A percentile compares a stretch with the other conserved stretches of the same genome.
Conservation (phyloP, 1,140 invertebrate genomes). For the Magallana gigas region DNA sequence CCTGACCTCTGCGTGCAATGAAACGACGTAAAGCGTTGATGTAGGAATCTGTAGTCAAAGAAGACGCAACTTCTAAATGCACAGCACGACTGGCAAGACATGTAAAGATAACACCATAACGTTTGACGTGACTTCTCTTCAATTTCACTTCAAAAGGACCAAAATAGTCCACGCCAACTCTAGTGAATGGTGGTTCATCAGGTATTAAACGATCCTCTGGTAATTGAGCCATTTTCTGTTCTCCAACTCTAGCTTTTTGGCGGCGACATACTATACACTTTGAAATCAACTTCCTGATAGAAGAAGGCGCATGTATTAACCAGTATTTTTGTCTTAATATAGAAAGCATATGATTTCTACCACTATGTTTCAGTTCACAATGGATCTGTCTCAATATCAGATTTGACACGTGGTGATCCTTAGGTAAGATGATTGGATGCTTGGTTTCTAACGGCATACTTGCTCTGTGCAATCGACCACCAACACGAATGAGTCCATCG, state of each 20-base stretch:
- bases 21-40: constrained; percentile 55
- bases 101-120: constrained; percentile 65
- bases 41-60: constrained; percentile 42
- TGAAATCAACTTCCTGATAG: constrained; percentile 46
- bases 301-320: constrained; percentile 44
- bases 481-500: constrained; percentile 50
- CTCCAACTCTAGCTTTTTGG: not conserved
- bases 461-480: constrained; percentile 42
- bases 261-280: constrained; percentile 56
- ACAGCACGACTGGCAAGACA: constrained; percentile 57
- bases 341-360: constrained; percentile 48
- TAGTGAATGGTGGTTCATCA: constrained; percentile 58
- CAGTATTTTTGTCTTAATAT: constrained; percentile 45
- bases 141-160: constrained; percentile 64
- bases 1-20: constrained; percentile 50
- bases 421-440: constrained; percentile 56
- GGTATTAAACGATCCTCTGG: constrained; percentile 49
- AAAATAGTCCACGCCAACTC: constrained; percentile 62
- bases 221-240: constrained; percentile 58
- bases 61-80: constrained; percentile 62
- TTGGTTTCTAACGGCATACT: constrained; percentile 40
- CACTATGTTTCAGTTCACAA: constrained; percentile 39
- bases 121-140: constrained; percentile 52
- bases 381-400: constrained; percentile 54
- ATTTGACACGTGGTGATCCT: constrained; percentile 32